phyloP scores from a whole-genome alignment of 2,888 invertebrate species.

The Nymphalis polychloros region DNA sequence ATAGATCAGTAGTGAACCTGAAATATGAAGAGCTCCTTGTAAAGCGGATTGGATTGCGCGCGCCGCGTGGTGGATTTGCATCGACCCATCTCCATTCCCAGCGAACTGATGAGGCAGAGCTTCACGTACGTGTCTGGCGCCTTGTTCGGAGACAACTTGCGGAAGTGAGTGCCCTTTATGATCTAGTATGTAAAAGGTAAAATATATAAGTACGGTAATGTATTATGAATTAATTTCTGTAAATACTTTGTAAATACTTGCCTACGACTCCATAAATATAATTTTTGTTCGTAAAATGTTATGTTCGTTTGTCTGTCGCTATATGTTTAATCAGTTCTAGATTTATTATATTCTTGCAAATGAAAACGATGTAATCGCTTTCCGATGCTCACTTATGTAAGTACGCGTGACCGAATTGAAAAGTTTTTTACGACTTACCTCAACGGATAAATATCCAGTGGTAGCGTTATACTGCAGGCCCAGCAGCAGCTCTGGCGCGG shows the following conservation, averaged over 20 bases:
- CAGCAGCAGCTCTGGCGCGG: slow-evolving; percentile 94
- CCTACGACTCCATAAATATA: no score
- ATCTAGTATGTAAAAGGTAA: slow-evolving; percentile 52
- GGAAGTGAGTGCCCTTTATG: slow-evolving; percentile 85
- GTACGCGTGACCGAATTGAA: background rate
- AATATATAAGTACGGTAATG: background rate
- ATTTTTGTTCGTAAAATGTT: no score
- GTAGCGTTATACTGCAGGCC: slow-evolving; percentile 96
- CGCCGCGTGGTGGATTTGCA: slow-evolving; percentile 95
- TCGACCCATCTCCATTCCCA: slow-evolving; percentile 95
- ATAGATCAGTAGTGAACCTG: slow-evolving; percentile 82
- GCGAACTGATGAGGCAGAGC: slow-evolving; percentile 93
- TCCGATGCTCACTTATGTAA: no score
- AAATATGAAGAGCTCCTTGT: slow-evolving; percentile 97
- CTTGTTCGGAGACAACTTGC: slow-evolving; percentile 88
- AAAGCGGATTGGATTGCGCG: slow-evolving; percentile 96
- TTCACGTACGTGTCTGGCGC: slow-evolving; percentile 97
- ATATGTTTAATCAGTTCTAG: no score
- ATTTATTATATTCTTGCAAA: no score
- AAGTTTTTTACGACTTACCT: slow-evolving; percentile 78
- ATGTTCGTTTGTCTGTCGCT: no score
- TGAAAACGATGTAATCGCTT: no score
- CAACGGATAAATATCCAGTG: slow-evolving; percentile 95
- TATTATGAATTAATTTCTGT: background rate
- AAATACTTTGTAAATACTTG: background rate